Base-by-base conservation (phyloP, 2,888 invertebrate species). In the Helicoverpa assulta region DNA sequence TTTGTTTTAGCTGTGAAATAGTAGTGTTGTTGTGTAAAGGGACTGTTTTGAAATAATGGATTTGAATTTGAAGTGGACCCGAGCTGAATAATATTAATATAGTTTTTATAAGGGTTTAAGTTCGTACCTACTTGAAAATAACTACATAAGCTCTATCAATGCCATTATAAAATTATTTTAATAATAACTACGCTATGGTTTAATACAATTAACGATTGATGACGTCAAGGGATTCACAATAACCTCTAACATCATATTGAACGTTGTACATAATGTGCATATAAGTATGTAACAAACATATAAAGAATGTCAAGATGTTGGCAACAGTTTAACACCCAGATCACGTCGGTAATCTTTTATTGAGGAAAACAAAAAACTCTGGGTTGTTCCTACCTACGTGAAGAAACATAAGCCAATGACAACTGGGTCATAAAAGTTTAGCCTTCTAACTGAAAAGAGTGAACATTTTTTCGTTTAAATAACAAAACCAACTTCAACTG, bases 391-490 rank as follows among this genome's bases (percentile, higher is more conserved):
- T 26, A 26, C 26, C 4, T 26, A 26, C 26, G 1, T 26, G 4
- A 26, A 26, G 26, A 26, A 21, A 21, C 21, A 40, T 12, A 14
- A 65, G 60, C 61, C 57, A 61, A 52, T 57, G 67, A 52, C 61
- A 57, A 61, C 67, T 67, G 64, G 61, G 37, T 37, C 64, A 68
- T 78, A 78, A 67, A 78, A 65, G 63, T 65, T 73, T 57, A 78
- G 33, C 74, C 64, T 78, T 52, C 57, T 74, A 64, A 67, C 79
- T 61, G 61, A 50, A 52, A 21, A n/a, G 19, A 16, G 58, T 53
- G 61, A 73, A 33, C 10, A 14, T 12, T 12, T 4, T 40, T 14
- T 40, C 4, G 40, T 40, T 40, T 40, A 40, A n/a, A n/a, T 40
- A 40, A 37, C 10, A 37, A 37, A 12, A 37, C 33, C 33, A 33